Conservation (phyloP, 2,888 invertebrate species). For the Cantharis rufa region DNA sequence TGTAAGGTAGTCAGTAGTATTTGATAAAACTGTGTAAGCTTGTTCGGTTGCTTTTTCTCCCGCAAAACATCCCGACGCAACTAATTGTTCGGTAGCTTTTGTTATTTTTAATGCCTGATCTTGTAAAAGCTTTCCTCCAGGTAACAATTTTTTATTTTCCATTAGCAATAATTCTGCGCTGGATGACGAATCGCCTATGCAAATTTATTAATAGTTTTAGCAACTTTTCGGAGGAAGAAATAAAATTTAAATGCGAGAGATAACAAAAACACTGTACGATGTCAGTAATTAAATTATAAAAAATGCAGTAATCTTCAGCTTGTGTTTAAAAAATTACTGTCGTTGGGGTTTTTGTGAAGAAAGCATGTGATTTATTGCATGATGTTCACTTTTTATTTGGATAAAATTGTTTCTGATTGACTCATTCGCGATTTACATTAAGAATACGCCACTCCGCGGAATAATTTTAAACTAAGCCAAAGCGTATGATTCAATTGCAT, state of each 20-base stretch:
- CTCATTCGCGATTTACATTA: too few species aligned
- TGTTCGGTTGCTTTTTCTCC: conserved; percentile 69
- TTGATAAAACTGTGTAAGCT: conserved; percentile 68
- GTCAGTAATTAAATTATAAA: too few species aligned
- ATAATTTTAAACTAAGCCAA: too few species aligned
- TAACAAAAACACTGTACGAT: neutral
- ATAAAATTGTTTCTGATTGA: too few species aligned
- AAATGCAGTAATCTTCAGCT: too few species aligned
- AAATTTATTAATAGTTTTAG: neutral
- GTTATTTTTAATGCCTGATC: conserved; percentile 77
- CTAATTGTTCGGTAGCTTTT: conserved; percentile 76
- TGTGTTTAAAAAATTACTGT: too few species aligned
- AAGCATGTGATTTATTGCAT: too few species aligned
- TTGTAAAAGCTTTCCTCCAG: conserved; percentile 73
- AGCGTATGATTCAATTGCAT: too few species aligned
- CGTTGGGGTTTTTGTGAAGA: too few species aligned
- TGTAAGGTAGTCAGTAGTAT: conserved; percentile 71
- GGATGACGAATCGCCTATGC: conserved; percentile 68
- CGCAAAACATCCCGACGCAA: conserved; percentile 71
- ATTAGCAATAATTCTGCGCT: conserved; percentile 70
- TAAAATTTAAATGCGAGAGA: neutral
- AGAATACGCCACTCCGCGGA: too few species aligned
- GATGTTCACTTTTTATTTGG: too few species aligned
- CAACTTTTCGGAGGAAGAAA: neutral
- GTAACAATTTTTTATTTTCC: conserved; percentile 70